These are phyloP conservation scores for Peribatodes rhomboidaria DNA, from an alignment of 2,888 invertebrate species.

Conservation along the genomic window DNA sequence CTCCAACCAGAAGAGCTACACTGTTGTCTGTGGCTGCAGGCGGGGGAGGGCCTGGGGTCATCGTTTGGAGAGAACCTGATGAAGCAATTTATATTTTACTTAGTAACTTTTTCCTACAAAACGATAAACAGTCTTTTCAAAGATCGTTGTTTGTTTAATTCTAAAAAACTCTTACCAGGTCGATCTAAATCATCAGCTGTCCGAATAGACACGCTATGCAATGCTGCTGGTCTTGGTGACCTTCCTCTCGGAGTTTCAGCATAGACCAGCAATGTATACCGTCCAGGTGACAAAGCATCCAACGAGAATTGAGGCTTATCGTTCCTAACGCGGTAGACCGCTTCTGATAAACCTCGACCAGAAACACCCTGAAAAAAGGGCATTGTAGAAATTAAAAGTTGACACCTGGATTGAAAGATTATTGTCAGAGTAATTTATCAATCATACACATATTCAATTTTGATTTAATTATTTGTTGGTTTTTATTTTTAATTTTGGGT, in stretches of 20 bases:
- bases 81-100: constrained; percentile 5
- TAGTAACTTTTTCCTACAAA: background rate
- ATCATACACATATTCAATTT: no score
- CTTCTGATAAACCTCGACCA: constrained; percentile 83
- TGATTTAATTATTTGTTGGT: no score
- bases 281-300: constrained; percentile 91
- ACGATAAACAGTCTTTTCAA: no score
- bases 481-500: no score
- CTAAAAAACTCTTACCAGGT: constrained; percentile 64
- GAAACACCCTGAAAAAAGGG: constrained; percentile 72
- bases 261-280: constrained; percentile 93
- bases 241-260: constrained; percentile 94
- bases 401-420: background rate
- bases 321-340: constrained; percentile 88
- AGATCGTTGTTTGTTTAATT: background rate
- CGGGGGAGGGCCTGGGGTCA: constrained; percentile 72
- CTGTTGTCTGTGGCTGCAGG: constrained; percentile 69
- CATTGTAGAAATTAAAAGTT: background rate
- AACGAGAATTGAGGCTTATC: constrained; percentile 90
- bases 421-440: no score
- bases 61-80: constrained; percentile 78
- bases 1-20: constrained; percentile 77
- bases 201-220: constrained; percentile 87
- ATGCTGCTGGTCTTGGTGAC: constrained; percentile 90
- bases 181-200: constrained; percentile 70